Percentiles rank a stretch among this genome's conserved stretches.
These are phyloP conservation scores for Mastomys coucha DNA, from an alignment of 2,113 vertebrate genomes.

Conservation along the genomic window DNA sequence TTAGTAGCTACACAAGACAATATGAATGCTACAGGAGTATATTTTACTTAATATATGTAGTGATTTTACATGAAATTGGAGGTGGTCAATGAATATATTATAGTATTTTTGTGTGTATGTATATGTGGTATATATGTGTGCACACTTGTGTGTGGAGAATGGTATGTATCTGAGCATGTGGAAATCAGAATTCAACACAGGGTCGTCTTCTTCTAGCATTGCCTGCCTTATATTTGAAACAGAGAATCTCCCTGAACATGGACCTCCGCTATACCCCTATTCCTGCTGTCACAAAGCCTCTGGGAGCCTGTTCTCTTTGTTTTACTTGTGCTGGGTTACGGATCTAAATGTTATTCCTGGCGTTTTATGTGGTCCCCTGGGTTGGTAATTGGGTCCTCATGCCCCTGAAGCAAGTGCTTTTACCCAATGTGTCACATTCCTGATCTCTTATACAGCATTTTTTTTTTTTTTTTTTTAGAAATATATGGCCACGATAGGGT, in stretches of 20 bases:
- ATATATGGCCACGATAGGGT: neutral
- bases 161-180: neutral
- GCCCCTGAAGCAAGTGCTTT: neutral
- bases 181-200: neutral
- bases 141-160: neutral
- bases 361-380: neutral
- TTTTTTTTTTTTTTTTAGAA: neutral
- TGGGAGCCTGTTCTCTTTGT: neutral
- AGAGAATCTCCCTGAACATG: neutral
- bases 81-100: neutral
- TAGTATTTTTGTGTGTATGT: neutral
- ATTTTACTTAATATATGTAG: neutral
- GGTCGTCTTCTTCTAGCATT: neutral
- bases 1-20: neutral
- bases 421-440: too few species aligned
- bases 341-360: neutral
- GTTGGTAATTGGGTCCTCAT: too few species aligned
- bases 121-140: neutral
- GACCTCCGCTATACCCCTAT: fast-evolving
- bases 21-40: neutral
- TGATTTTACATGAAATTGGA: neutral
- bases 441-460: too few species aligned
- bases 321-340: neutral
- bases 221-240: neutral
- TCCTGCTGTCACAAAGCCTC: neutral